These are phyloP conservation scores for Drosophila planitibia DNA, from an alignment of 2,888 invertebrate genomes.

Conservation along the genomic window DNA sequence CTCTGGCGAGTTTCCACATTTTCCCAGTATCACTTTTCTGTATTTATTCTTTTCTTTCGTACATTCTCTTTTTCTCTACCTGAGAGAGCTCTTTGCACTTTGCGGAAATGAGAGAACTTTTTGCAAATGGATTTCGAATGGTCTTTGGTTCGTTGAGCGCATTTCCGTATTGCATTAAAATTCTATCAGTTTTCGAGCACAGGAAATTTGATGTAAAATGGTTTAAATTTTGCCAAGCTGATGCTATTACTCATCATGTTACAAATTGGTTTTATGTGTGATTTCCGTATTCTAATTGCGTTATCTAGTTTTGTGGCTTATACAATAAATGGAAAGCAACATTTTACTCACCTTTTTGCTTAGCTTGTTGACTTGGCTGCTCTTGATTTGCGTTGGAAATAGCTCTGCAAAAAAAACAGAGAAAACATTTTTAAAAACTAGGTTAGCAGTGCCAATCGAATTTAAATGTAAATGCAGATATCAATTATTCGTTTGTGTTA, in stretches of 20 bases:
- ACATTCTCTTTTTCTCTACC: neutral
- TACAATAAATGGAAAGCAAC: neutral
- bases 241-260: constrained; percentile 29
- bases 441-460: constrained; percentile 46
- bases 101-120: constrained; percentile 60
- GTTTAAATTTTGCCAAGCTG: constrained; percentile 48
- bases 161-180: constrained; percentile 76
- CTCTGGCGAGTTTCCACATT: neutral
- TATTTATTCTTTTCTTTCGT: neutral
- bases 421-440: constrained; percentile 9
- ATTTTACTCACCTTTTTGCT: constrained; percentile 41
- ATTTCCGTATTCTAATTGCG: constrained; percentile 58
- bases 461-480: neutral
- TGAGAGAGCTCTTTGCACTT: neutral
- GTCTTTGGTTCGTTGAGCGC: constrained; percentile 50
- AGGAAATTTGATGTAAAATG: constrained; percentile 72
- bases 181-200: constrained; percentile 49
- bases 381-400: constrained; percentile 30
- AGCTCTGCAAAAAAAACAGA: constrained; percentile 52
- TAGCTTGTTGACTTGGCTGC: constrained; percentile 12
- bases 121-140: constrained; percentile 49
- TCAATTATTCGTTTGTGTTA: neutral
- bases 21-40: neutral
- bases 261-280: constrained; percentile 67
- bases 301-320: constrained; percentile 25